Conservation (phyloP, 2,113 vertebrate genomes). For the Myiagra hebetior region DNA sequence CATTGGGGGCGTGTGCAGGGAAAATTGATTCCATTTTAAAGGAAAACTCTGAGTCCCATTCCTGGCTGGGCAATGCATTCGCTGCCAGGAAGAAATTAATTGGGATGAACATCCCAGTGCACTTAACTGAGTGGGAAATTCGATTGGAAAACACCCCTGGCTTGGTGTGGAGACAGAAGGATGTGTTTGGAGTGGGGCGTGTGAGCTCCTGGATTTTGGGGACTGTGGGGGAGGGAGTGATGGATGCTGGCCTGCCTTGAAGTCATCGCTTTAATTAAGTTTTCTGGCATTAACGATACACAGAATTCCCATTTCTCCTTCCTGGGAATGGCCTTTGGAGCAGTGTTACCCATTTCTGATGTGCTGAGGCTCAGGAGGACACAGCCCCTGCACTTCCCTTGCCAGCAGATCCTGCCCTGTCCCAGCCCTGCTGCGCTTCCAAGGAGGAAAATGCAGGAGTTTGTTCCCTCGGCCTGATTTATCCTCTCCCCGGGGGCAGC, state of each 20-base stretch:
- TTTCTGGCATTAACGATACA: fast-evolving
- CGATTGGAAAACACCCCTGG: neutral
- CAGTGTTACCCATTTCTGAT: fast-evolving
- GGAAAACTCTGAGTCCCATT: neutral
- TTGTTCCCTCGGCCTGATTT: neutral
- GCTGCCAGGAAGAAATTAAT: neutral
- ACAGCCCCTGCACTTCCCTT: fast-evolving
- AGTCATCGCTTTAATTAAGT: fast-evolving
- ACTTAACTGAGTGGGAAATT: neutral
- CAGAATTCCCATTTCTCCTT: neutral
- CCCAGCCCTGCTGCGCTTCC: fast-evolving
- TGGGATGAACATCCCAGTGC: neutral
- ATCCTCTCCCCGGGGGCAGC: neutral
- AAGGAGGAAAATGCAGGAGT: neutral
- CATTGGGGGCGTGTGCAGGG: fast-evolving
- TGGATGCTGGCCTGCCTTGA: neutral
- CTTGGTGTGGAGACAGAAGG: neutral
- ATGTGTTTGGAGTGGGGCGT: neutral
- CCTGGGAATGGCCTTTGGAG: neutral
- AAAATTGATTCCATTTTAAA: neutral
- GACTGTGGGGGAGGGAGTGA: neutral
- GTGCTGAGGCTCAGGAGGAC: neutral
- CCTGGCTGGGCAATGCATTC: neutral
- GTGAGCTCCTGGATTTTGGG: neutral
- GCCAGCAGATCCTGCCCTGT: fast-evolving